Conservation (phyloP, 1,140 invertebrate species). For the Orchestia grillus region DNA sequence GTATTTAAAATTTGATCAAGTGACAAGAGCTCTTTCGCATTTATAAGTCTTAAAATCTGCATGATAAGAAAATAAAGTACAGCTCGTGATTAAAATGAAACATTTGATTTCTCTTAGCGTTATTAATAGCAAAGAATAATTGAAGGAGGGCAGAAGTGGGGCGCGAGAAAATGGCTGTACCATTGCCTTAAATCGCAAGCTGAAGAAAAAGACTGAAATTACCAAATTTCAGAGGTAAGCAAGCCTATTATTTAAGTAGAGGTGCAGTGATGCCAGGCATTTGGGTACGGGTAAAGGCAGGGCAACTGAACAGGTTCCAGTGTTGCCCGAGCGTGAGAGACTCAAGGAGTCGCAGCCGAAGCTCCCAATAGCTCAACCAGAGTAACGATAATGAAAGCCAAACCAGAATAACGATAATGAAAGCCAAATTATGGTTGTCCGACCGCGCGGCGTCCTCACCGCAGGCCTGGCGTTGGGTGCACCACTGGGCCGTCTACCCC, state of each 20-base stretch:
- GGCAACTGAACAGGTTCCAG: slow-evolving; percentile 36
- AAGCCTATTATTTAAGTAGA: slow-evolving; percentile 13
- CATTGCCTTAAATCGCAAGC: background rate
- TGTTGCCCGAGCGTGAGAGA: slow-evolving; percentile 18
- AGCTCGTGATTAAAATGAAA: background rate
- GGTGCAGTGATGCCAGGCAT: slow-evolving; percentile 36
- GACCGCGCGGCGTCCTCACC: background rate
- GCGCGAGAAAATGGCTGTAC: background rate
- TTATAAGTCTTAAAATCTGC: no score
- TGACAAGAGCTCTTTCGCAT: no score
- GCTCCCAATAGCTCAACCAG: slow-evolving; percentile 15
- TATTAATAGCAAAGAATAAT: background rate
- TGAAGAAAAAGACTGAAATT: slow-evolving; percentile 35
- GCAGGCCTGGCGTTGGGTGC: background rate
- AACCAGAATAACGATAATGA: slow-evolving; percentile 7
- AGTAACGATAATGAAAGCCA: slow-evolving; percentile 27
- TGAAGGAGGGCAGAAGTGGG: slow-evolving; percentile 3
- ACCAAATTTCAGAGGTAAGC: background rate
- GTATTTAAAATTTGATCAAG: background rate
- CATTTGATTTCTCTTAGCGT: background rate
- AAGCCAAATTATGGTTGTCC: slow-evolving; percentile 6
- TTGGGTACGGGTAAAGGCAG: slow-evolving; percentile 17
- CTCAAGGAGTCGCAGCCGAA: background rate
- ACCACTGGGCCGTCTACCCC: background rate
- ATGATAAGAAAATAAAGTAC: background rate